Evolutionary conservation across 2,113 vertebrate genomes (phyloP).

Genomic region (Actinemys pallida): DNA sequence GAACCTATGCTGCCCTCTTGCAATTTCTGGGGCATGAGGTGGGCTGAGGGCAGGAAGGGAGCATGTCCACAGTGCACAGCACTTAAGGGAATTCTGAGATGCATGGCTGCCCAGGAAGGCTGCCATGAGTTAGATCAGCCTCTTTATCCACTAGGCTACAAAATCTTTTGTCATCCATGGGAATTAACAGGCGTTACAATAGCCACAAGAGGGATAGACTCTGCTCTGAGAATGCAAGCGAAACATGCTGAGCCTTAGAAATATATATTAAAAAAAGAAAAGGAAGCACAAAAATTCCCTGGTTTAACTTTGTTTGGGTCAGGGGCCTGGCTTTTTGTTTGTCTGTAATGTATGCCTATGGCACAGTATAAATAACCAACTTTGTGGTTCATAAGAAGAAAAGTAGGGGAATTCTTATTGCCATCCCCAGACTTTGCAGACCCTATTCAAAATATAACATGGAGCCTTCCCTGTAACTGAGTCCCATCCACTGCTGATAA

Average conservation of each 20-base stretch:
- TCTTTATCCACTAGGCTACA: background rate
- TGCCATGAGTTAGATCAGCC: background rate
- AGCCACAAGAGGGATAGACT: background rate
- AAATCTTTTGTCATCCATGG: background rate
- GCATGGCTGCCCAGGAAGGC: background rate
- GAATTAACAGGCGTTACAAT: background rate
- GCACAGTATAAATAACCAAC: rapidly evolving
- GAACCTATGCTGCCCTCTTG: no score
- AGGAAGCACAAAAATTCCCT: background rate
- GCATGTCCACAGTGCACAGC: background rate
- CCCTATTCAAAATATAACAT: background rate
- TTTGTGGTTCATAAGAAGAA: background rate
- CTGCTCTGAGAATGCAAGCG: background rate
- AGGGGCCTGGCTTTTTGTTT: background rate
- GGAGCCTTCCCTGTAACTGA: background rate
- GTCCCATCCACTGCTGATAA: background rate
- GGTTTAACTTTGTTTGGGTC: background rate
- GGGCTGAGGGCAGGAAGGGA: background rate
- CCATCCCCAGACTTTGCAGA: background rate
- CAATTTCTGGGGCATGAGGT: no score
- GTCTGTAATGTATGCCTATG: background rate
- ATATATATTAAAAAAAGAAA: background rate
- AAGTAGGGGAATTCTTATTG: background rate
- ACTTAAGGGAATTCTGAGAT: background rate
- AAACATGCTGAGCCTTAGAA: background rate